Evolutionary conservation across 2,797 vertebrate species (phyloP).

Genomic region (Hydrocynus forskahlii): DNA sequence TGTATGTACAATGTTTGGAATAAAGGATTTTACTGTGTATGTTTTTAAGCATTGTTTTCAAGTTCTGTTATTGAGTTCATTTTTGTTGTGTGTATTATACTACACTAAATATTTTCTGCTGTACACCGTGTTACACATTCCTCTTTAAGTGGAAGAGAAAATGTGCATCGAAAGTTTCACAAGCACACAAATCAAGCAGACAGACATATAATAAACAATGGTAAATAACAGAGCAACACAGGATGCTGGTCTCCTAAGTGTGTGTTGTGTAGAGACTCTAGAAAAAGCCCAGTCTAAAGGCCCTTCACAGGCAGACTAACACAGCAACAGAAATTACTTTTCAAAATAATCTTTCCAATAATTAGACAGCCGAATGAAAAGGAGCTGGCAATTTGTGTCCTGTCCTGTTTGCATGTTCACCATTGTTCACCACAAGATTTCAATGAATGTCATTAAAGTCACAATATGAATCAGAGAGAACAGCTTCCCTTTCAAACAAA

Average conservation of each 20-base stretch:
- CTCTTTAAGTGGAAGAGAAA: background rate
- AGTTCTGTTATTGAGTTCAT: background rate
- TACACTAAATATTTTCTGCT: background rate
- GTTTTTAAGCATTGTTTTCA: constrained; percentile 24
- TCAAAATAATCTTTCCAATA: too few relatives aligned
- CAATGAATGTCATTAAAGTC: too few relatives aligned
- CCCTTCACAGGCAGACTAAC: background rate
- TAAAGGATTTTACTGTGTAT: constrained; percentile 19
- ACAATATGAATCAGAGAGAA: too few relatives aligned
- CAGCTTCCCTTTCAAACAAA: too few relatives aligned
- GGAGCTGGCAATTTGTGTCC: too few relatives aligned
- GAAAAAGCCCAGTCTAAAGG: background rate
- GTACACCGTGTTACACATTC: background rate
- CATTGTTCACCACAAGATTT: too few relatives aligned
- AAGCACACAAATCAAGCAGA: constrained; percentile 32
- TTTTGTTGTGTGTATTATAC: background rate
- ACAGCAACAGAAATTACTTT: background rate
- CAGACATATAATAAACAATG: background rate
- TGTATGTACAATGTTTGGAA: constrained; percentile 39
- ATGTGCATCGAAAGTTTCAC: constrained; percentile 17
- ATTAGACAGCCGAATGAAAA: too few relatives aligned
- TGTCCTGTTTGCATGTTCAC: too few relatives aligned
- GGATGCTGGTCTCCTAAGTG: background rate
- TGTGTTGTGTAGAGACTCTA: background rate
- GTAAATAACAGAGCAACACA: background rate